Evolutionary conservation across 2,113 vertebrate genomes (phyloP).

Genomic region (Ailuropoda melanoleuca): DNA sequence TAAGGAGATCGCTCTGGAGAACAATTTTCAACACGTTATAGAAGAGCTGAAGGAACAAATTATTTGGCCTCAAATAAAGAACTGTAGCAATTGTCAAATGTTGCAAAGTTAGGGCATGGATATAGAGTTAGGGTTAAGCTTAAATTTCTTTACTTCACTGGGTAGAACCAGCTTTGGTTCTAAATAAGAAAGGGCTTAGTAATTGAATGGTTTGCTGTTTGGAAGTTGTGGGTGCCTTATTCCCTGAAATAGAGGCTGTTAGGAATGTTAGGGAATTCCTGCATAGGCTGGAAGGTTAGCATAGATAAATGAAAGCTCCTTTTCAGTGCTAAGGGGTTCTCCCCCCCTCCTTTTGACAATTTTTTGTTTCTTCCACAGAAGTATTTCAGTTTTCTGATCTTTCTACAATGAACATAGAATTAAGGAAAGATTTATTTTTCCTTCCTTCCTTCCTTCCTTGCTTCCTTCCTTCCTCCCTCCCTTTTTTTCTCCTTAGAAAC

Average conservation of each 20-base stretch:
- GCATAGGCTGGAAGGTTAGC: background rate
- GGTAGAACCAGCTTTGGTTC: background rate
- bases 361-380: background rate
- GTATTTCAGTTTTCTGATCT: background rate
- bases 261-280: background rate
- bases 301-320: background rate
- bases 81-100: background rate
- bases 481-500: background rate
- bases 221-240: background rate
- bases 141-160: background rate
- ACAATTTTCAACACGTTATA: background rate
- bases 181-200: background rate
- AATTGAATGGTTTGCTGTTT: conserved; percentile 18
- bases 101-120: background rate
- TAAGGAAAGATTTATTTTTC: background rate
- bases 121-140: background rate
- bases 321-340: background rate
- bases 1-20: background rate
- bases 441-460: background rate
- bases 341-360: background rate
- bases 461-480: background rate
- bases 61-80: background rate
- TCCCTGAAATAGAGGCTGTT: background rate
- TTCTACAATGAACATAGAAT: background rate
- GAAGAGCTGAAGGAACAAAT: background rate